Conservation (phyloP, 2,797 vertebrate species). For the Nasua narica region DNA sequence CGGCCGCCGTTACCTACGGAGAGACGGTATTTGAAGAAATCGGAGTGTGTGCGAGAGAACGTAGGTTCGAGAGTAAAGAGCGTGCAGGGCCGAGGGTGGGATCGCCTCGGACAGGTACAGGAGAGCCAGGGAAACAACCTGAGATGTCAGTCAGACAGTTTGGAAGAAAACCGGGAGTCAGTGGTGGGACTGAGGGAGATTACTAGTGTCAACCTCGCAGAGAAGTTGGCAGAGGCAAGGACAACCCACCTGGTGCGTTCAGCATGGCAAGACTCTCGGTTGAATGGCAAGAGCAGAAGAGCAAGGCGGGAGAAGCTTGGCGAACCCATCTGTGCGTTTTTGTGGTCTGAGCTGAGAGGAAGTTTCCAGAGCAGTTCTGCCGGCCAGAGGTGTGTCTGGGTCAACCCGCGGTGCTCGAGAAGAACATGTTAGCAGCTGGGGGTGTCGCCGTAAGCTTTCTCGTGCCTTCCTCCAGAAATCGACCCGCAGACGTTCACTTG, state of each 20-base stretch:
- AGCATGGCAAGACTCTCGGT: not conserved
- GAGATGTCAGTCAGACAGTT: not conserved
- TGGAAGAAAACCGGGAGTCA: not conserved
- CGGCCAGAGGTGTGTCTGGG: not conserved
- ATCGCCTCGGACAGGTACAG: rapidly evolving
- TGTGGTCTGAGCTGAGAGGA: not conserved
- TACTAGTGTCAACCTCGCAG: rapidly evolving
- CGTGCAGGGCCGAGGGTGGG: not conserved
- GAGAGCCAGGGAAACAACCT: not conserved
- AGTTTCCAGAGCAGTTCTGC: not conserved
- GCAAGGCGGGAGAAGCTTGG: not conserved
- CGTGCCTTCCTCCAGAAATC: not conserved
- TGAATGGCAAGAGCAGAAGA: not conserved
- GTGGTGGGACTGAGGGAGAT: not conserved
- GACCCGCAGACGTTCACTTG: not conserved
- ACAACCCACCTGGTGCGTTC: not conserved
- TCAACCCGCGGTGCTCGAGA: not conserved
- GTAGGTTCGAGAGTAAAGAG: not conserved
- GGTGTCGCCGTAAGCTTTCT: not conserved
- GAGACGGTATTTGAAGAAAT: not conserved
- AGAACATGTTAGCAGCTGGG: not conserved
- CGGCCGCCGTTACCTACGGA: rapidly evolving
- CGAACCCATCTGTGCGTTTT: not conserved
- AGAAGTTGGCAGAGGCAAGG: not conserved
- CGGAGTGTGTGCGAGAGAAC: not conserved